Base-by-base conservation (phyloP, 2,113 vertebrate species). In the Esox niger region DNA sequence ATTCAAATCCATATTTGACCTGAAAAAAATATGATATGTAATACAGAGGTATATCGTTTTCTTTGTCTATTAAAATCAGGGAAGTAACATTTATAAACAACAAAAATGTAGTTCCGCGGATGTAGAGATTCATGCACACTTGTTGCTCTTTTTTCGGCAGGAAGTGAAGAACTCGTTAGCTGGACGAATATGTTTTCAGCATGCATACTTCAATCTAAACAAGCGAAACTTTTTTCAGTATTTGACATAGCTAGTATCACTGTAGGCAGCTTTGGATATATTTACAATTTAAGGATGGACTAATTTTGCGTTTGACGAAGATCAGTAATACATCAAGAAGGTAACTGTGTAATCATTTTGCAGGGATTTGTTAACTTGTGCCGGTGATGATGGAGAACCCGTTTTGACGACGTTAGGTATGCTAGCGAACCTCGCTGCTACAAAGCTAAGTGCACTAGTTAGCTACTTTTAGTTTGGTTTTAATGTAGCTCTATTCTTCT, bases 81-180 rank as follows among this genome's bases (percentile, higher is more conserved):
- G n/a, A 17, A 15, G 17, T 43, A 17, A 43, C 17, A 43, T 27
- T 6, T 8, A 31, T 15, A 57, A 29, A 59, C 6, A 15, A 30
- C 27, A 13, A 35, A 21, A 79, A 82, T 80, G 67, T 83, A 83
- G 84, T 20, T 52, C 85, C 74, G 93, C 92, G 95, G 92, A 92
- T 88, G 90, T 82, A 87, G 77, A 86, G 81, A 31, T 71, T 43
- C 38, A 43, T 29, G 73, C 73, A 66, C 82, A 84, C 80, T 70
- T 86, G 81, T 80, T 84, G 82, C 86, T 70, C 74, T 79, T 69
- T 71, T 79, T 79, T 67, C 88, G 81, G 85, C 91, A 94, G 95
- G 95, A 95, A 95, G 93, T 91, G 92, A 90, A 90, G 92, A 85
- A 79, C 84, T 10, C 38, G 87, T 90, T 88, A 82, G 80, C 83